Evolutionary conservation across 2,888 invertebrate species (phyloP).

Genomic region (Caenorhabditis sinica): DNA sequence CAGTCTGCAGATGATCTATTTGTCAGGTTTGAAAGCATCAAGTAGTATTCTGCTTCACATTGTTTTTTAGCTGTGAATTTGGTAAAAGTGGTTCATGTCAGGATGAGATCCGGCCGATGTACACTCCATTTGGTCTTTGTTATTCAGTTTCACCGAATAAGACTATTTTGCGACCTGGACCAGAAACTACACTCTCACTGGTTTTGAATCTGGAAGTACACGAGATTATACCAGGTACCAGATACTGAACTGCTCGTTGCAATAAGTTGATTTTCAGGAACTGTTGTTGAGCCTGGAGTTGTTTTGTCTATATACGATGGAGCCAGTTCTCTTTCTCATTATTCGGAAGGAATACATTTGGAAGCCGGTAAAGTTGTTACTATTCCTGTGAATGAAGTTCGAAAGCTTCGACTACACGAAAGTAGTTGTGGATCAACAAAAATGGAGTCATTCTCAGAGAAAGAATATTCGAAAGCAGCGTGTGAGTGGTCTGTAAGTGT

Average conservation of each 20-base stretch:
- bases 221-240: slow-evolving; percentile 75
- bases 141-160: slow-evolving; percentile 77
- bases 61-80: slow-evolving; percentile 74
- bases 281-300: slow-evolving; percentile 75
- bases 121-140: slow-evolving; percentile 78
- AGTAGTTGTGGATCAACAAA: slow-evolving; percentile 73
- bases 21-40: slow-evolving; percentile 63
- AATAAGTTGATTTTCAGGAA: slow-evolving; percentile 25
- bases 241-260: neutral
- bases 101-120: slow-evolving; percentile 77
- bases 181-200: slow-evolving; percentile 79
- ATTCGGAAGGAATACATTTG: slow-evolving; percentile 79
- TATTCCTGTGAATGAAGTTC: slow-evolving; percentile 80
- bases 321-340: slow-evolving; percentile 69
- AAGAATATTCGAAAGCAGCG: slow-evolving; percentile 77
- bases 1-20: slow-evolving; percentile 79
- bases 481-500: slow-evolving; percentile 77
- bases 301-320: slow-evolving; percentile 78
- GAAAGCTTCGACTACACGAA: slow-evolving; percentile 75
- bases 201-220: slow-evolving; percentile 79
- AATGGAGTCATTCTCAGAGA: slow-evolving; percentile 70
- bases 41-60: neutral
- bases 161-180: slow-evolving; percentile 79
- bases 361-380: slow-evolving; percentile 80
- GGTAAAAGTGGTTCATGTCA: slow-evolving; percentile 78